Evolutionary conservation across 2,113 vertebrate genomes (phyloP).

Genomic region (Eulacestoma nigropectus): DNA sequence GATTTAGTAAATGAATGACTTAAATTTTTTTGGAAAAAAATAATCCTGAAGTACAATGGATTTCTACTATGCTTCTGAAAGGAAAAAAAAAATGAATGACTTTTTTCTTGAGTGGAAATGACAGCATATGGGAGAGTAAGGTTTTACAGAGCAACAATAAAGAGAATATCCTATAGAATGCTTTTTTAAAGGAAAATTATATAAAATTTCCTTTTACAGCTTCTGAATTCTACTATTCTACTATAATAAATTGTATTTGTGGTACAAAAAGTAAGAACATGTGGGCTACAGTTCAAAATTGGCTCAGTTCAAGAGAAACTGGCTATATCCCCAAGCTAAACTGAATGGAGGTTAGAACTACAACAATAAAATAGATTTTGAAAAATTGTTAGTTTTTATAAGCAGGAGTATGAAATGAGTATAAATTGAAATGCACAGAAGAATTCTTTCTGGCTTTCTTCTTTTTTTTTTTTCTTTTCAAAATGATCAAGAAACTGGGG

Average conservation of each 20-base stretch:
- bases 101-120: not conserved
- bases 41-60: not conserved
- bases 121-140: not conserved
- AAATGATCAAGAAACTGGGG: not conserved
- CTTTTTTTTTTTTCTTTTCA: not conserved
- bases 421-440: not conserved
- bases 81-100: not conserved
- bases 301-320: not conserved
- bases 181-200: not conserved
- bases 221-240: not conserved
- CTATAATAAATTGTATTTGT: not conserved
- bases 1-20: slow-evolving; percentile 28
- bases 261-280: not conserved
- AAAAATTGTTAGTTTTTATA: not conserved
- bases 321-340: not conserved
- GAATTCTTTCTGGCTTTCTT: not conserved
- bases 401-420: not conserved
- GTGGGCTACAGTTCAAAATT: not conserved
- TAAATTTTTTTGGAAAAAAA: not conserved
- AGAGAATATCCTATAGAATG: not conserved
- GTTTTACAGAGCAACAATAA: not conserved
- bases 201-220: not conserved
- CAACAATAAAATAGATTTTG: not conserved
- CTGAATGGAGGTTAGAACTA: not conserved
- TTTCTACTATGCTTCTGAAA: not conserved